These are phyloP conservation scores for Tachina lurida DNA, from an alignment of 2,888 invertebrate species.

Conservation along the genomic window DNA sequence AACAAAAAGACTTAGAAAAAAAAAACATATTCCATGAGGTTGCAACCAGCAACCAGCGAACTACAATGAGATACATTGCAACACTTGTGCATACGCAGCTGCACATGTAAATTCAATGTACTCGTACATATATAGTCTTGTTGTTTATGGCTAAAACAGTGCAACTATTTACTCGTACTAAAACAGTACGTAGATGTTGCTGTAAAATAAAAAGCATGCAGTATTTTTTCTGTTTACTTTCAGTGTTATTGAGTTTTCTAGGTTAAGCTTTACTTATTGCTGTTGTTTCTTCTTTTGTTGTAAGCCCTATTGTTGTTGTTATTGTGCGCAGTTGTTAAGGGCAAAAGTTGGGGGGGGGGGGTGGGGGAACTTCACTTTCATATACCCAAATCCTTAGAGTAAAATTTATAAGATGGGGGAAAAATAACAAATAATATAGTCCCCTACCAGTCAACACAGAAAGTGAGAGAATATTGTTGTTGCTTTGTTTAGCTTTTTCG, in stretches of 20 bases:
- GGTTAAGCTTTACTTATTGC: conserved; percentile 61
- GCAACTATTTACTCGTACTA: conserved; percentile 48
- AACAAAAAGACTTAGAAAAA: conserved; percentile 14
- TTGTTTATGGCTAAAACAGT: neutral
- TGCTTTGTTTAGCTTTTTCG: neutral
- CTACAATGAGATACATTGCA: conserved; percentile 10
- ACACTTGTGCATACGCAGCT: neutral
- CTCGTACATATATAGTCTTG: neutral
- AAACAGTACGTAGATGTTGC: conserved; percentile 41
- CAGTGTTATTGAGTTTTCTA: conserved; percentile 57
- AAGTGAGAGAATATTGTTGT: conserved; percentile 34
- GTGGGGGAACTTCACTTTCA: conserved; percentile 52
- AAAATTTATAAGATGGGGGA: conserved; percentile 34
- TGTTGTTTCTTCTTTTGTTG: conserved; percentile 23
- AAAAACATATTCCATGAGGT: conserved; percentile 23
- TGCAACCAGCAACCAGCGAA: conserved; percentile 24
- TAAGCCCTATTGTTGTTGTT: conserved; percentile 19
- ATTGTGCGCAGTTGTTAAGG: conserved; percentile 5
- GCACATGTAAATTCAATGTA: neutral
- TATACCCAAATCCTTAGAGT: conserved; percentile 50
- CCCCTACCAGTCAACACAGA: conserved; percentile 3
- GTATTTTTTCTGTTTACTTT: conserved; percentile 14
- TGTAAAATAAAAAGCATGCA: neutral
- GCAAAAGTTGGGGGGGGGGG: neutral
- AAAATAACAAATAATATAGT: conserved; percentile 11